Percentiles rank a stretch among this genome's conserved stretches.
These are phyloP conservation scores for Eupithecia tripunctaria DNA, from an alignment of 2,888 invertebrate species.

Conservation along the genomic window DNA sequence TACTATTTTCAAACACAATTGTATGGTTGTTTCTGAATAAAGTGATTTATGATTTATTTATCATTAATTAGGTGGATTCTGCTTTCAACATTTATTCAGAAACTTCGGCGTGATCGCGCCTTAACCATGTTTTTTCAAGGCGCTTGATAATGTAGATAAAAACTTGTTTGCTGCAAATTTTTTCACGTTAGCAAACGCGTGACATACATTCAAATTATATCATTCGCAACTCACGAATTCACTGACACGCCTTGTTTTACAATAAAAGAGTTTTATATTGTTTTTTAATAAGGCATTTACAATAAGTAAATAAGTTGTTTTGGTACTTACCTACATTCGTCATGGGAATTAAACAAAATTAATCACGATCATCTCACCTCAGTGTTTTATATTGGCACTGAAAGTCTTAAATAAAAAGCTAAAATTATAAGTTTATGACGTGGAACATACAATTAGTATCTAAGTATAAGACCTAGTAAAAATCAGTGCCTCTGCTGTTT, in stretches of 20 bases:
- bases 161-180: conserved; percentile 47
- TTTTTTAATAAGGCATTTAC: conserved; percentile 12
- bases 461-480: not conserved
- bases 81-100: not conserved
- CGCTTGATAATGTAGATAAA: conserved; percentile 48
- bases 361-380: not conserved
- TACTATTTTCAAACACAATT: too few species aligned
- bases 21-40: too few species aligned
- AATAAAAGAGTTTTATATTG: conserved; percentile 23
- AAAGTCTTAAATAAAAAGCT: not conserved
- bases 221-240: conserved; percentile 30
- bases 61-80: not conserved
- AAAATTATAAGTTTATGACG: not conserved
- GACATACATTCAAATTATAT: conserved; percentile 43
- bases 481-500: not conserved
- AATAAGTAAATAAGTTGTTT: not conserved
- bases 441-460: not conserved
- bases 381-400: not conserved
- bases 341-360: conserved; percentile 12
- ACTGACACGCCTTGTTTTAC: conserved; percentile 16
- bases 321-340: not conserved
- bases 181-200: conserved; percentile 43
- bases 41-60: not conserved
- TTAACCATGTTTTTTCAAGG: conserved; percentile 55
- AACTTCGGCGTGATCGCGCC: not conserved